phyloP scores from a whole-genome alignment of 2,888 invertebrate genomes.

The Rhagium mordax region DNA sequence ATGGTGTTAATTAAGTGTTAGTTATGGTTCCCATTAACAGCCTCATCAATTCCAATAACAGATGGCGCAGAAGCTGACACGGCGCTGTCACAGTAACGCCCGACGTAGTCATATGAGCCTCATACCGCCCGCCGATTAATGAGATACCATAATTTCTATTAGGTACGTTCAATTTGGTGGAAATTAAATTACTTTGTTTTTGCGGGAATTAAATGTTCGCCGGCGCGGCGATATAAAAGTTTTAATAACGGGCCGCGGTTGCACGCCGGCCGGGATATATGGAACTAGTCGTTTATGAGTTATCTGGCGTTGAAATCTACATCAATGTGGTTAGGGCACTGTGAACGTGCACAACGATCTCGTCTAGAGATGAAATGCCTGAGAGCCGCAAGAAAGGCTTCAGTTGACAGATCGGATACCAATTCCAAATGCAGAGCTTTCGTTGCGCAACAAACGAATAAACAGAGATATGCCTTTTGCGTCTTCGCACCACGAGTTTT shows the following conservation, averaged over 20 bases:
- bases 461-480: too few relatives aligned
- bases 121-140: conserved; percentile 30
- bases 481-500: too few relatives aligned
- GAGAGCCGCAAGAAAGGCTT: too few relatives aligned
- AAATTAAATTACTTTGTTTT: conserved; percentile 33
- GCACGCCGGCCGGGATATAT: background rate
- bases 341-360: too few relatives aligned
- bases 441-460: too few relatives aligned
- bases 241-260: conserved; percentile 9
- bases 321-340: too few relatives aligned
- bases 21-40: conserved; percentile 58
- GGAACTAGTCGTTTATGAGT: background rate
- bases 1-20: conserved; percentile 67
- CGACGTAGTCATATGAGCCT: conserved; percentile 26
- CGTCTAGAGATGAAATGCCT: too few relatives aligned
- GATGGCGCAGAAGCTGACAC: conserved; percentile 48
- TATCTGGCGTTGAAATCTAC: background rate
- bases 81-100: conserved; percentile 42
- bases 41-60: conserved; percentile 48
- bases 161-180: conserved; percentile 20
- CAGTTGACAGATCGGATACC: too few relatives aligned
- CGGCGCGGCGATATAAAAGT: conserved; percentile 7
- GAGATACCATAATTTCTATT: conserved; percentile 29
- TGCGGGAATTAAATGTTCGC: conserved; percentile 22
- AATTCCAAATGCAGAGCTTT: too few relatives aligned